phyloP scores from a whole-genome alignment of 1,140 invertebrate species.

The Drosophila kanapiae region DNA sequence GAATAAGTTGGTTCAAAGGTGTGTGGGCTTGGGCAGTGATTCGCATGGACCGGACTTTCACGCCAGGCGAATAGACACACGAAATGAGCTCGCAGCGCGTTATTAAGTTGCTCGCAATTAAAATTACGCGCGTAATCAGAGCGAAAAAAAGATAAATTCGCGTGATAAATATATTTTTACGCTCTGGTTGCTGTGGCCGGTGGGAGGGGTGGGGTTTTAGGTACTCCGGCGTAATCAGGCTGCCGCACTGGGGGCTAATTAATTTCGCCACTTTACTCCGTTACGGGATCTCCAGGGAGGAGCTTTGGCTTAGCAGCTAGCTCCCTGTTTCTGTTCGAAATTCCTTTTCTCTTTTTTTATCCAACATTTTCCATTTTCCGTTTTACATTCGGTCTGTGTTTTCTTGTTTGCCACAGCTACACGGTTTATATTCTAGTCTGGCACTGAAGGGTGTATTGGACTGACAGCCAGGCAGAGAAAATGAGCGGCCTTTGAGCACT shows the following conservation, averaged over 20 bases:
- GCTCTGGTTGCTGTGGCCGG: slow-evolving; percentile 47
- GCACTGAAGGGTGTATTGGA: slow-evolving; percentile 11
- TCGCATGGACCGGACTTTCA: not conserved
- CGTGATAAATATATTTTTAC: slow-evolving; percentile 76
- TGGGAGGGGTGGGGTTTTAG: slow-evolving; percentile 36
- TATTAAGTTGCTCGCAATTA: slow-evolving; percentile 83
- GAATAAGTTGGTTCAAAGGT: slow-evolving; percentile 33
- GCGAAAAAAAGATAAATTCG: slow-evolving; percentile 82
- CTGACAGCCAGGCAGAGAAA: slow-evolving; percentile 4
- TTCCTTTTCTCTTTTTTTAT: slow-evolving; percentile 25
- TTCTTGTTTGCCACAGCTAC: slow-evolving; percentile 50
- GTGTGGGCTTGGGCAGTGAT: slow-evolving; percentile 43
- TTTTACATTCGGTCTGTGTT: slow-evolving; percentile 48
- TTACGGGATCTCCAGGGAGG: slow-evolving; percentile 64
- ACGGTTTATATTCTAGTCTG: slow-evolving; percentile 22
- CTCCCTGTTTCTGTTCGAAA: slow-evolving; percentile 39
- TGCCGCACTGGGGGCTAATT: slow-evolving; percentile 82
- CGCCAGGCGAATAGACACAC: not conserved
- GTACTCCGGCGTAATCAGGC: slow-evolving; percentile 73
- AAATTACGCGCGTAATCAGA: slow-evolving; percentile 83
- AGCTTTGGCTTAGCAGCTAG: slow-evolving; percentile 41
- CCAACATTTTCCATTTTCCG: slow-evolving; percentile 21
- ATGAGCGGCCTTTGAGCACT: not conserved
- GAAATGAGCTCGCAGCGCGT: slow-evolving; percentile 47
- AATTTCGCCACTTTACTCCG: slow-evolving; percentile 81